Conservation (phyloP, 2,113 vertebrate species). For the Brienomyrus brachyistius region DNA sequence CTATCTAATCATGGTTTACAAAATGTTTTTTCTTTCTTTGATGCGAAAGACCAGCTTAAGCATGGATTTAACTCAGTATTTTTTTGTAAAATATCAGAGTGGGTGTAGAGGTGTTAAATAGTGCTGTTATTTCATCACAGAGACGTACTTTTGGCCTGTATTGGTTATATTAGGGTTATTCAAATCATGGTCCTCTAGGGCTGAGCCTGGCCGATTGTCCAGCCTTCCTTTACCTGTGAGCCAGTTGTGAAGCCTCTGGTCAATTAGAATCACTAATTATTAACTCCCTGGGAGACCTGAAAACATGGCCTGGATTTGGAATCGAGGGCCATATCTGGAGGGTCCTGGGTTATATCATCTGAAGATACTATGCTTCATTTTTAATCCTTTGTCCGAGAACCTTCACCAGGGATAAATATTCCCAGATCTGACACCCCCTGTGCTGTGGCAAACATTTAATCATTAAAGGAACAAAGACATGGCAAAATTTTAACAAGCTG, state of each 20-base stretch:
- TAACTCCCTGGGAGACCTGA: not conserved
- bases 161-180: not conserved
- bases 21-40: constrained; percentile 36
- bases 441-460: not conserved
- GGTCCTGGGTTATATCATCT: not conserved
- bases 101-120: not conserved
- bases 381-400: not conserved
- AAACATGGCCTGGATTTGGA: not conserved
- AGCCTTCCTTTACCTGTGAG: not conserved
- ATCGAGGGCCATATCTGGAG: not conserved
- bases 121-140: not conserved
- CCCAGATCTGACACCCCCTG: not conserved
- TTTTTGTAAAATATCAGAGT: constrained; percentile 27
- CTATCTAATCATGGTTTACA: constrained; percentile 8
- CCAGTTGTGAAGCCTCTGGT: not conserved
- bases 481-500: not conserved
- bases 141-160: not conserved
- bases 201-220: not conserved
- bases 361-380: not conserved
- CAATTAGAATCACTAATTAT: not conserved
- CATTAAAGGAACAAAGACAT: not conserved
- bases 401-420: constrained; percentile 8
- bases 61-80: constrained; percentile 59
- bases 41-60: constrained; percentile 94
- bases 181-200: not conserved